Conservation (phyloP, 2,797 vertebrate species). For the Rhinoraja longicauda region DNA sequence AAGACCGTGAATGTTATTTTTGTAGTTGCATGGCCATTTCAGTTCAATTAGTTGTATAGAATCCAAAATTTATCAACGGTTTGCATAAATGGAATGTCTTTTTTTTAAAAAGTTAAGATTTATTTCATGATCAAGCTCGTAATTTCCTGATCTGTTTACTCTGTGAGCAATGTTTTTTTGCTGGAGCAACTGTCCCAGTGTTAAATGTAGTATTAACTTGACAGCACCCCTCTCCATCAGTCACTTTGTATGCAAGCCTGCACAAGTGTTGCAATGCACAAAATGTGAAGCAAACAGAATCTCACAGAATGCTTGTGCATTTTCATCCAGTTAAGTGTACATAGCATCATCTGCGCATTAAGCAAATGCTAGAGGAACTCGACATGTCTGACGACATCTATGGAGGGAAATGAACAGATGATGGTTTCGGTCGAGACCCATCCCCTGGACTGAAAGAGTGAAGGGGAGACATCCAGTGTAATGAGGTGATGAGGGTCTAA, state of each 20-base stretch:
- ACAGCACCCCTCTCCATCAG: not conserved
- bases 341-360: not conserved
- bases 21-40: not conserved
- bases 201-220: not conserved
- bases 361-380: too few relatives aligned
- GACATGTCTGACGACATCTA: too few relatives aligned
- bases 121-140: not conserved
- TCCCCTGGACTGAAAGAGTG: too few relatives aligned
- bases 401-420: too few relatives aligned
- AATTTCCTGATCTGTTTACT: not conserved
- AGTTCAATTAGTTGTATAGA: not conserved
- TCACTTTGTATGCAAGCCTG: not conserved
- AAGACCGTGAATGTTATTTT: too few relatives aligned
- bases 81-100: not conserved
- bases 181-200: not conserved
- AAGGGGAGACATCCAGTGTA: too few relatives aligned
- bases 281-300: not conserved
- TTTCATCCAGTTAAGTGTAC: not conserved
- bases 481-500: not conserved
- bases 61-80: not conserved
- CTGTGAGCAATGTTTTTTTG: not conserved
- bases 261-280: not conserved
- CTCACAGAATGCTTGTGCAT: not conserved
- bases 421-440: too few relatives aligned
- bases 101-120: not conserved